Evolutionary conservation across 2,797 vertebrate genomes (phyloP).

Genomic region (Glyptemys insculpta): DNA sequence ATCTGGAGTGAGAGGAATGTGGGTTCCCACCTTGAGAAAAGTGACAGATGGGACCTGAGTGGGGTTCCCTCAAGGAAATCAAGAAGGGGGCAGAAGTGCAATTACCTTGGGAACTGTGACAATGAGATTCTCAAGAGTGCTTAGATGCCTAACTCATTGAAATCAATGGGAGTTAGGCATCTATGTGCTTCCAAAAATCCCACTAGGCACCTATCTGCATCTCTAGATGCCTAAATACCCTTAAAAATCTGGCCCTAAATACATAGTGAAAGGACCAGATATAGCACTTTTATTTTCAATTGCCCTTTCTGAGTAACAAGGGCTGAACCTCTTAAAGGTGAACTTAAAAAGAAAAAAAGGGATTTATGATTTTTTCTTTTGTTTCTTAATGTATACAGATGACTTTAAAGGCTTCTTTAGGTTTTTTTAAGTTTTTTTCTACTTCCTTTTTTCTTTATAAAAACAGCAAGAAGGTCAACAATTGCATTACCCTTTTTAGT

Average conservation of each 20-base stretch:
- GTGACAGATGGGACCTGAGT: neutral
- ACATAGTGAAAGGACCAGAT: neutral
- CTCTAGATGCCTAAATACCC: neutral
- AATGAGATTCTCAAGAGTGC: neutral
- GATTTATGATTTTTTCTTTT: neutral
- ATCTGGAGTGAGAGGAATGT: neutral
- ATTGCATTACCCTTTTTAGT: neutral
- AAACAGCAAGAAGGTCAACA: neutral
- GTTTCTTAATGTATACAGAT: neutral
- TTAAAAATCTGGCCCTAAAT: neutral
- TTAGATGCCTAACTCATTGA: neutral
- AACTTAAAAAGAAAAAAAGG: neutral
- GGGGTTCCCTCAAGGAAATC: neutral
- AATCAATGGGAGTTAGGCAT: neutral
- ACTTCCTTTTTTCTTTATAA: neutral
- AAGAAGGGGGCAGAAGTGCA: neutral
- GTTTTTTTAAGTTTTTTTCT: neutral
- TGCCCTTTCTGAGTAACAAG: neutral
- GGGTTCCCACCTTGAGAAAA: neutral
- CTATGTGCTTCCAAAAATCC: fast-evolving
- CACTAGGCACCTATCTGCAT: neutral
- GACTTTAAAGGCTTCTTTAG: neutral
- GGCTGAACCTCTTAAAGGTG: neutral
- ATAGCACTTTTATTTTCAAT: neutral
- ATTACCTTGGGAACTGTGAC: neutral